These are phyloP conservation scores for Ameiurus melas DNA, from an alignment of 2,113 vertebrate genomes.

Conservation along the genomic window DNA sequence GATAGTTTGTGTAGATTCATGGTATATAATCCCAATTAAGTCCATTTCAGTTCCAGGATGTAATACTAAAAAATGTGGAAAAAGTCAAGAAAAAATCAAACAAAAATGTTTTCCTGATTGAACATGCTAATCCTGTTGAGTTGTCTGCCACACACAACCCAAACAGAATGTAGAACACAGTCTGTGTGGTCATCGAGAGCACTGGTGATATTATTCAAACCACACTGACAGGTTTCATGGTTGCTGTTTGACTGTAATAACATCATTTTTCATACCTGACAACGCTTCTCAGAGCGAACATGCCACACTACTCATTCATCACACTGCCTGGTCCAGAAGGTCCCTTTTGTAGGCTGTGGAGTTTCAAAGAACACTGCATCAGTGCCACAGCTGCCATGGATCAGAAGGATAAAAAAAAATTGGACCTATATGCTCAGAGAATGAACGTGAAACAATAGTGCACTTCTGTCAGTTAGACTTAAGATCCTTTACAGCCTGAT, in stretches of 20 bases:
- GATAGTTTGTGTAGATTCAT: not conserved
- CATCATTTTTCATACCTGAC: conserved; percentile 53
- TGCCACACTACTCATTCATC: conserved; percentile 46
- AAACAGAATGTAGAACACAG: not conserved
- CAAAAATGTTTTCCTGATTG: not conserved
- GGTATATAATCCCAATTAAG: not conserved
- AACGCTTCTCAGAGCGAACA: conserved; percentile 43
- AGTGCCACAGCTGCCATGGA: not conserved
- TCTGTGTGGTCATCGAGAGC: conserved; percentile 21
- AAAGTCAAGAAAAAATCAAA: not conserved
- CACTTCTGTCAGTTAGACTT: not conserved
- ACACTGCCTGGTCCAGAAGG: conserved; percentile 31
- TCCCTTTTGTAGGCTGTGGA: not conserved
- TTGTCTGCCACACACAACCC: not conserved
- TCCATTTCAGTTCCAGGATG: not conserved
- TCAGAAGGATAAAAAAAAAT: conserved; percentile 4
- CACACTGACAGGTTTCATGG: conserved; percentile 40
- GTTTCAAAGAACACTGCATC: conserved; percentile 16
- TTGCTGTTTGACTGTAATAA: conserved; percentile 53
- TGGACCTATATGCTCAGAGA: not conserved
- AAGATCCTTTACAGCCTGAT: not conserved
- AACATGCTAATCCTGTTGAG: not conserved
- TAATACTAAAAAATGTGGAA: not conserved
- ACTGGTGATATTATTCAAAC: conserved; percentile 42
- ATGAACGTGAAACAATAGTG: conserved; percentile 5